Conservation (phyloP, 2,113 vertebrate species). For the Seriola aureovittata region DNA sequence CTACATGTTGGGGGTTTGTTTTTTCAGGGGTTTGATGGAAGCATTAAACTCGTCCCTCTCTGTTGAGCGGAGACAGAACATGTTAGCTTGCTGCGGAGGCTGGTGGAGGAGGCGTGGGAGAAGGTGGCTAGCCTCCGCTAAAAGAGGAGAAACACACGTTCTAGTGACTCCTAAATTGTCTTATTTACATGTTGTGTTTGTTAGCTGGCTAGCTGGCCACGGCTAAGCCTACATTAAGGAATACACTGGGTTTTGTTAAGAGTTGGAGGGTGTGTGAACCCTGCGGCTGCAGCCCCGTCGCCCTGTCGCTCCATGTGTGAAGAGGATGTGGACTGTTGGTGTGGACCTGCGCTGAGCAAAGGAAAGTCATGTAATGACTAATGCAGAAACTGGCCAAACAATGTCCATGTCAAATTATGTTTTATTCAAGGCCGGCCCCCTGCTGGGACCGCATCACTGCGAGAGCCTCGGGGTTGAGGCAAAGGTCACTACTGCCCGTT, state of each 20-base stretch:
- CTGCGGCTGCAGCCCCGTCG: too few species aligned
- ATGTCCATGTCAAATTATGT: background rate
- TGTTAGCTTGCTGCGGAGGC: background rate
- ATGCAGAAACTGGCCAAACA: background rate
- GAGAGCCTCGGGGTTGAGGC: slow-evolving; percentile 19
- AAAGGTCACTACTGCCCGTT: background rate
- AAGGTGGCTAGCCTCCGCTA: too few species aligned
- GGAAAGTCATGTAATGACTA: background rate
- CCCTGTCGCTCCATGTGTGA: too few species aligned
- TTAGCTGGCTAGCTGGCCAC: background rate
- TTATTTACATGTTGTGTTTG: background rate
- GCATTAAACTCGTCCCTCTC: too few species aligned
- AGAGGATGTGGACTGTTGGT: background rate
- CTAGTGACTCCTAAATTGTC: background rate
- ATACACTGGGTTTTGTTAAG: background rate
- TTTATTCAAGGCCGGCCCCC: background rate
- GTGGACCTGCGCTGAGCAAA: background rate
- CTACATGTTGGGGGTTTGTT: too few species aligned
- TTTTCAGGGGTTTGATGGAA: background rate
- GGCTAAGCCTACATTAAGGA: background rate
- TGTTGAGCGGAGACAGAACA: background rate
- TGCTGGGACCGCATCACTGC: background rate
- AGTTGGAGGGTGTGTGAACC: background rate
- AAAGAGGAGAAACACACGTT: background rate
- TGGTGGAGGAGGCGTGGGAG: too few species aligned